A percentile compares a stretch with the other conserved stretches of the same genome.
Evolutionary conservation across 2,113 vertebrate species (phyloP).

Genomic region (Oncorhynchus kisutch): DNA sequence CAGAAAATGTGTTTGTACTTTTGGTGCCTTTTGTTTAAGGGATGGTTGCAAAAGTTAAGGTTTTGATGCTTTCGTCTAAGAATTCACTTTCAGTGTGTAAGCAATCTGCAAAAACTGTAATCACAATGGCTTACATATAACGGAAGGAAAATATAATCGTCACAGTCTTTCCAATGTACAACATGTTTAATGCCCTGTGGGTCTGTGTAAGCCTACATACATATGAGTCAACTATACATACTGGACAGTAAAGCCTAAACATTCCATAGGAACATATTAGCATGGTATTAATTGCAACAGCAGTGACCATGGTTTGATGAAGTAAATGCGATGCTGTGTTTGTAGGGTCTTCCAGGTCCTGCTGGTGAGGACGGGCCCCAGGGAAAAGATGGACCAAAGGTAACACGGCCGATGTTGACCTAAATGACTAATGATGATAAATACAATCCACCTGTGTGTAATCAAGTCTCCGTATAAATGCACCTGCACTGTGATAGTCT

Average conservation of each 20-base stretch:
- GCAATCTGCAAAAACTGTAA: no score
- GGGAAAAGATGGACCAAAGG: slow-evolving; percentile 93
- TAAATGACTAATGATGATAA: no score
- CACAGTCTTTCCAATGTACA: neutral
- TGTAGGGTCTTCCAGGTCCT: slow-evolving; percentile 85
- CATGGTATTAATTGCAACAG: neutral
- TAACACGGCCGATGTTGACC: no score
- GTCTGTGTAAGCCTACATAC: neutral
- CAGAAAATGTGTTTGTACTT: no score
- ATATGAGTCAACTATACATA: neutral
- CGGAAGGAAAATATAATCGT: neutral
- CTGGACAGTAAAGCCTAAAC: neutral
- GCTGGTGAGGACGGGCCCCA: slow-evolving; percentile 91
- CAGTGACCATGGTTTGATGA: neutral
- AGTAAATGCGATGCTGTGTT: slow-evolving; percentile 27
- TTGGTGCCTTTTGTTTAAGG: no score
- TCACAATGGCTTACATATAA: neutral
- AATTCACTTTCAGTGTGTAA: no score
- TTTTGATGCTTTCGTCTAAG: no score
- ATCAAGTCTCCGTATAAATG: no score
- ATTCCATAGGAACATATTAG: neutral
- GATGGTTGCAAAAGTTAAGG: no score
- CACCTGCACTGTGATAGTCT: no score
- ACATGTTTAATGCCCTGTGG: neutral
- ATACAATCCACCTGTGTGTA: no score